Evolutionary conservation across 2,888 invertebrate genomes (phyloP), one percentile per base, ranked within the genome.

Genomic region (Leptarthrus brevirostris): DNA sequence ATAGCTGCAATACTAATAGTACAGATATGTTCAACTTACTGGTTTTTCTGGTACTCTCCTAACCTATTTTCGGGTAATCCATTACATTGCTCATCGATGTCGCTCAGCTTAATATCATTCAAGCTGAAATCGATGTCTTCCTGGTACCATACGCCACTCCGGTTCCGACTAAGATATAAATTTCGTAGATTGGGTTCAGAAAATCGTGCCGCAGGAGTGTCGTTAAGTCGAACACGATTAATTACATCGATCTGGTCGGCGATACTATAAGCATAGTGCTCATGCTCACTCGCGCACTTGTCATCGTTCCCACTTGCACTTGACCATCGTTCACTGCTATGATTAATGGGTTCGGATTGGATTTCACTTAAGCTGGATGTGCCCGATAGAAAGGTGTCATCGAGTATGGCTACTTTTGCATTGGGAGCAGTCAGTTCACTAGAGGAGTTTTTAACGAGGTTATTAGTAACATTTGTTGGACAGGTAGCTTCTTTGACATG

Each of bases 61-160:
- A 14, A 49, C 69, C 69, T 26, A 69, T 52, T 69, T 69, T 34
- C 69, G 16, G 69, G 16, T 69, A 69, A 69, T 52, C 69, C 69
- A 69, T 52, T 82, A 79, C 83, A 79, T 80, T 83, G 83, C 78
- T 84, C 84, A 77, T 84, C 84, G 77, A 85, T 83, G 81, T 85
- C 85, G 78, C 83, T 84, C 76, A 85, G 77, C 77, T 81, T 82
- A 69, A 82, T 80, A 78, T 83, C 83, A 77, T 76, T 74, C 52
- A 77, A 72, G 69, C 74, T 76, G 22, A 78, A 77, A 72, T 77
- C 49, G 49, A 61, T 74, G 56, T 74, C 76, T n/a, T 40, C 30
- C 26, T 71, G 26, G n/a, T 72, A 72, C 82, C 85, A 85, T 34
- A 84, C 78, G 2, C 82, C 80, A 74, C 79, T 83, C 12, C 84